A percentile compares a stretch with the other conserved stretches of the same genome.
phyloP scores from a whole-genome alignment of 2,113 vertebrate genomes.

The Speoplatyrhinus poulsoni region DNA sequence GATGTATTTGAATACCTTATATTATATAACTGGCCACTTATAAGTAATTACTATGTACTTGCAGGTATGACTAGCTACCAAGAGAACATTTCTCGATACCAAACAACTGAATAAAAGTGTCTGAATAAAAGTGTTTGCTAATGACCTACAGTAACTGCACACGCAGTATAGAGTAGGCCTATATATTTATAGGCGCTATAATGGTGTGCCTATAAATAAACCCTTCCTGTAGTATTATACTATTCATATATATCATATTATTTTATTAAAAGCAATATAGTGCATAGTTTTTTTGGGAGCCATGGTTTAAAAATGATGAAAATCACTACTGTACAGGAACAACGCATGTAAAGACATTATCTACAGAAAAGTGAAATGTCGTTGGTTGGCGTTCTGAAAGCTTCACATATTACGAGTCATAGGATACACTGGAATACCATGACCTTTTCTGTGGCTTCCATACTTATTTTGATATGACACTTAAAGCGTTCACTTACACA shows the following conservation, averaged over 20 bases:
- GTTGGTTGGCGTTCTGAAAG: not conserved
- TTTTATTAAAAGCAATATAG: too few species aligned
- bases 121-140: not conserved
- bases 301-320: too few species aligned
- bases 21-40: too few species aligned
- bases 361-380: too few species aligned
- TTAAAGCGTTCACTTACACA: slow-evolving; percentile 20
- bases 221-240: too few species aligned
- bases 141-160: too few species aligned
- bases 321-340: not conserved
- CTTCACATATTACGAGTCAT: slow-evolving; percentile 46
- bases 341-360: not conserved
- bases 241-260: too few species aligned
- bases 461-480: slow-evolving; percentile 29
- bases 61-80: slow-evolving; percentile 1
- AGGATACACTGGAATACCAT: slow-evolving; percentile 24
- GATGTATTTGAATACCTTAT: too few species aligned
- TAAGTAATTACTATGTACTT: not conserved
- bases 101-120: not conserved
- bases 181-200: too few species aligned
- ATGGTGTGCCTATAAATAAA: too few species aligned
- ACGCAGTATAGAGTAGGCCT: too few species aligned
- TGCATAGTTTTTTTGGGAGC: too few species aligned
- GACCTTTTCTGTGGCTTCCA: slow-evolving; percentile 33
- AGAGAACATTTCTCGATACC: not conserved